A percentile compares a stretch with the other conserved stretches of the same genome.
Evolutionary conservation across 2,113 vertebrate genomes (phyloP).

Genomic region (Grammomys dolichurus): DNA sequence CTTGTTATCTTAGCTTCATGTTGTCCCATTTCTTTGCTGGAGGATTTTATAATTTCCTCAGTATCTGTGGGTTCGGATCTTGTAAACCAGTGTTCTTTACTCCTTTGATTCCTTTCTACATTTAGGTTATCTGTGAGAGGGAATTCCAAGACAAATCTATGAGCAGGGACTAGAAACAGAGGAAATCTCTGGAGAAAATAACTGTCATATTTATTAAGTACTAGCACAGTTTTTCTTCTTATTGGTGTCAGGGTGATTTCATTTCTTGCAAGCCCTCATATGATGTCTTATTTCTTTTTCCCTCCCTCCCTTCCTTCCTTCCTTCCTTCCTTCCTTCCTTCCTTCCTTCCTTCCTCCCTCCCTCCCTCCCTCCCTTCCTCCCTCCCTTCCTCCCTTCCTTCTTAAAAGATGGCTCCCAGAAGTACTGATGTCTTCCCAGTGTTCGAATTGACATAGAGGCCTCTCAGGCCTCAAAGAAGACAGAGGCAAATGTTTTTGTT

Average conservation of each 20-base stretch:
- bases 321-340: not conserved
- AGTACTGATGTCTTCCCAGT: slow-evolving; percentile 43
- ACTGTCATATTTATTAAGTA: slow-evolving; percentile 59
- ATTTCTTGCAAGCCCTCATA: slow-evolving; percentile 62
- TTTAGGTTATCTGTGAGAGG: not conserved
- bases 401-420: not conserved
- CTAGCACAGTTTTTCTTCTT: slow-evolving; percentile 71
- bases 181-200: slow-evolving; percentile 75
- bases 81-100: not conserved
- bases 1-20: not conserved
- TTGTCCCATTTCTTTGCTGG: slow-evolving; percentile 53
- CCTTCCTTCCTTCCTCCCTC: too few species aligned
- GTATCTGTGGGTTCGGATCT: not conserved
- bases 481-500: slow-evolving; percentile 34
- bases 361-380: too few species aligned
- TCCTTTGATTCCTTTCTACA: slow-evolving; percentile 57
- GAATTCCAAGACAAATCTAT: slow-evolving; percentile 45
- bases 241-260: slow-evolving; percentile 82
- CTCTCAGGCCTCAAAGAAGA: slow-evolving; percentile 36
- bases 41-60: not conserved
- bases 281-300: slow-evolving; percentile 74
- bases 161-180: slow-evolving; percentile 69
- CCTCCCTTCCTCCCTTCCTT: not conserved
- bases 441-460: slow-evolving; percentile 54
- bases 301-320: slow-evolving; percentile 21